Base-by-base conservation (phyloP, 1,140 invertebrate genomes). In the Homarus americanus region DNA sequence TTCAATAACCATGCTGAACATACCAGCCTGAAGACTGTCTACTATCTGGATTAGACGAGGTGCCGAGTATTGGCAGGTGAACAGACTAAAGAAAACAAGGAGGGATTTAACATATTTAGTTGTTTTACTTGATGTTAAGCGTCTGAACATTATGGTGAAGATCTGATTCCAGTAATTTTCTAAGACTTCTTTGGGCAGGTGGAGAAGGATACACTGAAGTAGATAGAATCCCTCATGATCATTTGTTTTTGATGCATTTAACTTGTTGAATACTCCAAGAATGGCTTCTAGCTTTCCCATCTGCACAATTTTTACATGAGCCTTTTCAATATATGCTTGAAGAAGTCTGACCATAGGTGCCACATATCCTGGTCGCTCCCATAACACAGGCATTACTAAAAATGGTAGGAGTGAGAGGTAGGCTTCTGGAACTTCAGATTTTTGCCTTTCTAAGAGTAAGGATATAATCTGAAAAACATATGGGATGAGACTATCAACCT, bases 191-290 rank as follows among this genome's bases (percentile, higher is more conserved):
- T 94, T 95, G 9, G 92, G 92, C 78, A 93, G 80, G 91, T 92
- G 90, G 17, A 93, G 82, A 34, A 97, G 95, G 82, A 99, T 96
- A 82, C 95, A 96, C 94, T 98, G 97, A 38, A 99, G 95, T 1
- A 99, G 94, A 93, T 97, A 96, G 94, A 99, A 99, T 40, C 98
- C 99, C 95, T 99, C 98, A 93, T 99, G 98, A 94, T 99, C 99
- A 93, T 99, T 98, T 0, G 96, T 95, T 95, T 98, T 99, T 0
- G 98, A 99, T 4, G 98, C 97, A 92, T 99, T 98, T 90, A 99
- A 94, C 95, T 99, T 99, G 94, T 99, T 98, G 94, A 99, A 99
- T 28, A 99, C 97, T 34, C 98, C 98, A 15, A 99, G 94, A 89
- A 99, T 95, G 58, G 97, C 97, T 73, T 92, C 96, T 94, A 97